Percentiles rank a stretch among this genome's conserved stretches.
Conservation (phyloP, 2,888 invertebrate genomes). For the Eristalis tenax region DNA sequence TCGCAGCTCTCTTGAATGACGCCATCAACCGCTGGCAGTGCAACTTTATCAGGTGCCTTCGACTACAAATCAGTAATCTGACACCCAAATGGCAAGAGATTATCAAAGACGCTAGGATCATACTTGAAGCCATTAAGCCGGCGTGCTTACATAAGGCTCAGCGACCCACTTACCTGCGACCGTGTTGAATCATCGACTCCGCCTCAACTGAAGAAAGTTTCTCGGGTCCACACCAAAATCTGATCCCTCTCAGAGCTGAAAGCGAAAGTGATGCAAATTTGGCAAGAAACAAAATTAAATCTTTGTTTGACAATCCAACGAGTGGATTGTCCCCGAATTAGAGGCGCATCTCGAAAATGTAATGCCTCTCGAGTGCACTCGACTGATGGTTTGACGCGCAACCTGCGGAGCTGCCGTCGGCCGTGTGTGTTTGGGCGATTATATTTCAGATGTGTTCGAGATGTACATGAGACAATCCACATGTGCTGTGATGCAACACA, state of each 20-base stretch:
- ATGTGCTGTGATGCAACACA: conserved; percentile 35
- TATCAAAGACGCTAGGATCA: background rate
- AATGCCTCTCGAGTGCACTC: conserved; percentile 27
- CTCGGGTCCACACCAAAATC: conserved; percentile 19
- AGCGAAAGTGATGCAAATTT: conserved; percentile 56
- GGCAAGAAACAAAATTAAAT: background rate
- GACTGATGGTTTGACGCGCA: conserved; percentile 1
- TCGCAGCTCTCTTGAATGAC: background rate
- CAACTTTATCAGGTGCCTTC: background rate
- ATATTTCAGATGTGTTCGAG: conserved; percentile 25
- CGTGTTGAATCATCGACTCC: conserved; percentile 44
- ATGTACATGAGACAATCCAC: conserved; percentile 26
- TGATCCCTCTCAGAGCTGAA: conserved; percentile 46
- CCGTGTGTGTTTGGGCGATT: background rate
- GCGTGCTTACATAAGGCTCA: conserved; percentile 10
- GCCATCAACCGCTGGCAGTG: conserved; percentile 3
- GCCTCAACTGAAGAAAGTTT: conserved; percentile 1
- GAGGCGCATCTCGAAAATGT: conserved; percentile 27
- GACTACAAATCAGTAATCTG: conserved; percentile 17
- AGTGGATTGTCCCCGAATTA: conserved; percentile 23
- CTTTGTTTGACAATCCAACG: conserved; percentile 1
- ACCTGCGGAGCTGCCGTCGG: background rate
- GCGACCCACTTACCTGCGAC: conserved; percentile 15
- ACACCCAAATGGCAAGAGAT: conserved; percentile 1
- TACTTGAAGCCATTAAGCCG: background rate